phyloP scores from a whole-genome alignment of 2,113 vertebrate genomes.

The Globicephala melas region DNA sequence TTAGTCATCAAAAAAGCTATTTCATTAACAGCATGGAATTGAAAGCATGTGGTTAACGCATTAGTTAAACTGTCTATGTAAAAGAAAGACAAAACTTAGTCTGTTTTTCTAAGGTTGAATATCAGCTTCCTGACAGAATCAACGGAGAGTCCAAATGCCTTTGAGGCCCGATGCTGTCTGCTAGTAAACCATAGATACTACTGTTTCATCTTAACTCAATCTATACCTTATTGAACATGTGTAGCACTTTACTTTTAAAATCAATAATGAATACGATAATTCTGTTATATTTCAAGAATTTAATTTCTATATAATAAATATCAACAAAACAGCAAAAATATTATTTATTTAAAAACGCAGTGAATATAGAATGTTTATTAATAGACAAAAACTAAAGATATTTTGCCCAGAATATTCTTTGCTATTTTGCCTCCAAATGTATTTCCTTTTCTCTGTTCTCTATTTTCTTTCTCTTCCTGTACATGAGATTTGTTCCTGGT shows the following conservation, averaged over 20 bases:
- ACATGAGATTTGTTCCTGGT: background rate
- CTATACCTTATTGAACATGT: background rate
- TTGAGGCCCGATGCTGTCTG: background rate
- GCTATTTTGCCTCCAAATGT: background rate
- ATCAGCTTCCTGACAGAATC: background rate
- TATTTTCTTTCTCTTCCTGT: background rate
- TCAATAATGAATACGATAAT: background rate
- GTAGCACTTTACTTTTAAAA: background rate
- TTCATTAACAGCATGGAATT: background rate
- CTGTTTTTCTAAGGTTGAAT: background rate
- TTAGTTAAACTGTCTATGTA: background rate
- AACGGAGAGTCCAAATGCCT: background rate
- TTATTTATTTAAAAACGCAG: background rate
- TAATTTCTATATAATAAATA: background rate
- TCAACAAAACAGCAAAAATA: background rate
- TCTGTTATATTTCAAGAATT: background rate
- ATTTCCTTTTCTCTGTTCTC: background rate
- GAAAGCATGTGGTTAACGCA: background rate
- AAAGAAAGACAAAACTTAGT: too few relatives aligned
- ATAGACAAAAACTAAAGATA: background rate
- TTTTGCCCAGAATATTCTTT: background rate
- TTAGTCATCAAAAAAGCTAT: background rate
- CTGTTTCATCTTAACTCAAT: background rate
- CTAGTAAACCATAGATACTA: background rate
- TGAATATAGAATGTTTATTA: background rate